These are phyloP conservation scores for Halictus rubicundus DNA, from an alignment of 1,140 invertebrate genomes.

Conservation along the genomic window DNA sequence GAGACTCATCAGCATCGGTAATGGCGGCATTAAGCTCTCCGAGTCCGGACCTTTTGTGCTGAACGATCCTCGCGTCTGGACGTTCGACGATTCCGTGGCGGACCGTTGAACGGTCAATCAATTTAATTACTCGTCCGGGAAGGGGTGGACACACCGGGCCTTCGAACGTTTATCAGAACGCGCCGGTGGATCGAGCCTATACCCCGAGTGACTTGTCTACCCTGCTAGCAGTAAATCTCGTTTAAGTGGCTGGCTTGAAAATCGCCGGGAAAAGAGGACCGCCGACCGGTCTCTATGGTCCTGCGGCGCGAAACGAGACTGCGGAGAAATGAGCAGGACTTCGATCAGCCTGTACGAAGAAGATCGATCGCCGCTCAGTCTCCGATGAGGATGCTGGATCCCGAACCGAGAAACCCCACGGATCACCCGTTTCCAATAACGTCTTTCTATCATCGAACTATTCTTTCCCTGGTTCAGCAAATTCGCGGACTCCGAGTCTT, in stretches of 20 bases:
- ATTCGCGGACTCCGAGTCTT: too few species aligned
- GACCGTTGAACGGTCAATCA: slow-evolving; percentile 53
- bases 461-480: too few species aligned
- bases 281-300: slow-evolving; percentile 8
- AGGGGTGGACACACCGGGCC: slow-evolving; percentile 25
- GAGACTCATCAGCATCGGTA: slow-evolving; percentile 65
- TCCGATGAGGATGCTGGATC: not conserved
- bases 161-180: slow-evolving; percentile 37
- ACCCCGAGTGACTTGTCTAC: slow-evolving; percentile 54
- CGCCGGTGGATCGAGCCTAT: slow-evolving; percentile 28
- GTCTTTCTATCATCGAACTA: too few species aligned
- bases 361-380: not conserved
- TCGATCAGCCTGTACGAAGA: not conserved
- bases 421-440: too few species aligned
- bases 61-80: not conserved
- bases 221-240: slow-evolving; percentile 49
- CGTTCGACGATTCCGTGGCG: slow-evolving; percentile 18
- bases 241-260: slow-evolving; percentile 39
- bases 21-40: slow-evolving; percentile 48
- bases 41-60: slow-evolving; percentile 52
- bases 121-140: slow-evolving; percentile 65
- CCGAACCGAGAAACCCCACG: too few species aligned
- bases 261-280: slow-evolving; percentile 22
- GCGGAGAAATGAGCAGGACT: not conserved
- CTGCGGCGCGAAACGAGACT: not conserved